These are phyloP conservation scores for Benthosema pterotum DNA, from an alignment of 2,797 vertebrate genomes.

Conservation along the genomic window DNA sequence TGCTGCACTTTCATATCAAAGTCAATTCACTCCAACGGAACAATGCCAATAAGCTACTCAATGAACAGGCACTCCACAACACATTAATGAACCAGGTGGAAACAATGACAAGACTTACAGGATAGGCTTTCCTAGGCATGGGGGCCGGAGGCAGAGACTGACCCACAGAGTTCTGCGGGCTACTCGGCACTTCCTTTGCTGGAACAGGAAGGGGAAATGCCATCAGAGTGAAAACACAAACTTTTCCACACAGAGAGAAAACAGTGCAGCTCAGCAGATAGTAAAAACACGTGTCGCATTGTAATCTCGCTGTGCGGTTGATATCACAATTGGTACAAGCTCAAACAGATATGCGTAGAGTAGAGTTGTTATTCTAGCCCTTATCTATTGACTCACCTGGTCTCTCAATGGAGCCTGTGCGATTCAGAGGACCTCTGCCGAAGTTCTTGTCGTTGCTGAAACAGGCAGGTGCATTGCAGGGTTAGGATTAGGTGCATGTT, in stretches of 20 bases:
- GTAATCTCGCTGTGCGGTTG: not conserved
- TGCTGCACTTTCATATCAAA: not conserved
- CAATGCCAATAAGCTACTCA: not conserved
- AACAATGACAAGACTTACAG: conserved; percentile 78
- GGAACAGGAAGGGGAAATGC: conserved; percentile 74
- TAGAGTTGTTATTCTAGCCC: conserved; percentile 20
- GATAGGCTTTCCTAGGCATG: conserved; percentile 89
- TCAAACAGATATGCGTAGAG: conserved; percentile 1
- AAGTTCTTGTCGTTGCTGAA: conserved; percentile 86
- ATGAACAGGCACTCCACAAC: conserved; percentile 12
- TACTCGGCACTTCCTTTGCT: conserved; percentile 84
- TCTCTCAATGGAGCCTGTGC: conserved; percentile 83
- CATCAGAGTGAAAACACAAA: conserved; percentile 55
- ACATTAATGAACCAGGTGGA: not conserved
- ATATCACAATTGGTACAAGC: not conserved
- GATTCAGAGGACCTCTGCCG: conserved; percentile 82
- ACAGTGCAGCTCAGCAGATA: conserved; percentile 29
- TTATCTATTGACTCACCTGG: conserved; percentile 75
- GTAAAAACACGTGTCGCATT: conserved; percentile 1
- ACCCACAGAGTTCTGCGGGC: conserved; percentile 78
- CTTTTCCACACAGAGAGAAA: conserved; percentile 41
- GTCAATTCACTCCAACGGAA: too few species aligned
- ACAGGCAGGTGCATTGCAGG: too few species aligned
- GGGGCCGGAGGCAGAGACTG: conserved; percentile 87
- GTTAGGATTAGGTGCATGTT: conserved; percentile 1